phyloP scores from a whole-genome alignment of 1,140 invertebrate genomes.

The Zaprionus lachaisei region DNA sequence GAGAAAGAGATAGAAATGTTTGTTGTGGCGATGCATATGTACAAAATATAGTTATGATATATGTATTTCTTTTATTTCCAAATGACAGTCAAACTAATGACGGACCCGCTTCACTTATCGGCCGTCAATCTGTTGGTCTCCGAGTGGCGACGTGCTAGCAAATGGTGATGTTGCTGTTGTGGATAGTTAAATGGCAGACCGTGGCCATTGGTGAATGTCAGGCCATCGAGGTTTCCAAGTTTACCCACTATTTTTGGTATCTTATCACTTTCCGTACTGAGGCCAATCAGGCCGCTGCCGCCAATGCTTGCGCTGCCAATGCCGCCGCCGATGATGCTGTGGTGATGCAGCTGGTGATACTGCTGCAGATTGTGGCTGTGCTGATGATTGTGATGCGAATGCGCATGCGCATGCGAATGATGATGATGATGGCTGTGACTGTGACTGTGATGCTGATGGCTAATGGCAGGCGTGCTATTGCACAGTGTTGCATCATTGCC shows the following conservation, averaged over 20 bases:
- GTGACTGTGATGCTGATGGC: conserved; percentile 46
- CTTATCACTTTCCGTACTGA: conserved; percentile 77
- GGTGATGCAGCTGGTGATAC: conserved; percentile 27
- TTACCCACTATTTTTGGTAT: conserved; percentile 85
- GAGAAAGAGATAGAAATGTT: conserved; percentile 21
- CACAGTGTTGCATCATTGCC: conserved; percentile 47
- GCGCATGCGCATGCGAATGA: conserved; percentile 42
- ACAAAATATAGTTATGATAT: conserved; percentile 21
- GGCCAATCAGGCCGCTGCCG: conserved; percentile 62
- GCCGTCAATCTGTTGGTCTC: conserved; percentile 65
- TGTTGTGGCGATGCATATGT: conserved; percentile 30
- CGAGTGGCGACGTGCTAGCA: conserved; percentile 70
- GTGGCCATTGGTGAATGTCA: conserved; percentile 68
- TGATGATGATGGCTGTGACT: conserved; percentile 47
- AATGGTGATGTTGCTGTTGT: conserved; percentile 55
- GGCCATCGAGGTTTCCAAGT: conserved; percentile 77
- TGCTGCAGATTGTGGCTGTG: conserved; percentile 26
- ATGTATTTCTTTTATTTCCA: conserved; percentile 3
- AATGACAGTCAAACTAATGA: conserved; percentile 32
- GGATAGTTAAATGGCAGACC: conserved; percentile 55
- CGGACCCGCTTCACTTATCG: conserved; percentile 53
- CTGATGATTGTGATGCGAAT: conserved; percentile 36
- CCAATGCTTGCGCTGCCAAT: conserved; percentile 73
- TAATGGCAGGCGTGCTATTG: conserved; percentile 75
- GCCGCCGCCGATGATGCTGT: conserved; percentile 40